phyloP scores from a whole-genome alignment of 2,113 vertebrate genomes.

The Cryptotis parvus region DNA sequence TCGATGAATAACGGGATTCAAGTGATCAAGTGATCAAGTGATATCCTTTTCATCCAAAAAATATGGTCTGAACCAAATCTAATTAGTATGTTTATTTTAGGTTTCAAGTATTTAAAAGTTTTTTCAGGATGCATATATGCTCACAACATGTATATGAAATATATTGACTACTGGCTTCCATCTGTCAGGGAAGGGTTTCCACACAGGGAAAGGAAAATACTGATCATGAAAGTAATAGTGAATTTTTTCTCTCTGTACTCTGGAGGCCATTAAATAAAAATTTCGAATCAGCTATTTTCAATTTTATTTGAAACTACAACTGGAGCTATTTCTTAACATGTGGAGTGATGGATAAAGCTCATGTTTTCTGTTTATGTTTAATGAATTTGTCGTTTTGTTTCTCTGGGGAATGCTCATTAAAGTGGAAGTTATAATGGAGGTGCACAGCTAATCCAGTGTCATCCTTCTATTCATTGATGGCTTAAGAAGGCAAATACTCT shows the following conservation, averaged over 20 bases:
- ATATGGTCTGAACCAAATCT: neutral
- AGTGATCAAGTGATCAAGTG: neutral
- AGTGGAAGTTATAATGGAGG: constrained; percentile 17
- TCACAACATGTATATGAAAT: neutral
- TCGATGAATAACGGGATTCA: no score
- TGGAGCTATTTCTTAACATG: neutral
- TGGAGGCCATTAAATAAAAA: neutral
- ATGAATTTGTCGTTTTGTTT: constrained; percentile 21
- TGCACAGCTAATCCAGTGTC: constrained; percentile 38
- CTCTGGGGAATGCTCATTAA: neutral
- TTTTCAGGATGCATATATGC: neutral
- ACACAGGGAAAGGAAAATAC: neutral
- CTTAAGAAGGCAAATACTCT: neutral
- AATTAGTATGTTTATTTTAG: constrained; percentile 9
- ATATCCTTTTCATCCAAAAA: neutral
- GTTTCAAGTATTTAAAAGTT: neutral
- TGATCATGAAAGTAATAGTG: neutral
- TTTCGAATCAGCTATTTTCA: constrained; percentile 13
- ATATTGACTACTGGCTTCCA: neutral
- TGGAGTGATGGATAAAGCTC: neutral
- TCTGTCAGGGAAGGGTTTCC: neutral
- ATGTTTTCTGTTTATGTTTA: constrained; percentile 17
- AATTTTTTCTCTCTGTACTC: constrained; percentile 16
- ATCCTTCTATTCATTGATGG: constrained; percentile 7
- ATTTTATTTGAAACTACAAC: constrained; percentile 23